These are phyloP conservation scores for Rhodeus uyekii DNA, from an alignment of 2,797 vertebrate genomes.

Conservation along the genomic window DNA sequence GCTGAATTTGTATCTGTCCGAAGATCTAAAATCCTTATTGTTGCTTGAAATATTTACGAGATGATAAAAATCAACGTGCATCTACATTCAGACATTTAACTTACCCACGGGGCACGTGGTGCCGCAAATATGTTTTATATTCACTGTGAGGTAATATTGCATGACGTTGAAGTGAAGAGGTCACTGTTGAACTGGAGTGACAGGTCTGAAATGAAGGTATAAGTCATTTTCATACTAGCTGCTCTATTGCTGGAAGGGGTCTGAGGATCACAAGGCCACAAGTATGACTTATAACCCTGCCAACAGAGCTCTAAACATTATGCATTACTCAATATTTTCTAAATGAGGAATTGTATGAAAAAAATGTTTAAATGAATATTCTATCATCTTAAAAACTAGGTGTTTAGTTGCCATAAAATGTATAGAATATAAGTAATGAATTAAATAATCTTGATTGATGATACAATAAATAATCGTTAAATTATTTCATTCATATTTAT, in stretches of 20 bases:
- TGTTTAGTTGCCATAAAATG: neutral
- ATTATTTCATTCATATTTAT: neutral
- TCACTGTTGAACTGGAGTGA: slow-evolving; percentile 78
- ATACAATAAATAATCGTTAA: neutral
- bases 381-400: neutral
- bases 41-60: neutral
- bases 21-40: neutral
- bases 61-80: slow-evolving; percentile 16
- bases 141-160: slow-evolving; percentile 63
- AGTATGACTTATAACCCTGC: slow-evolving; percentile 8
- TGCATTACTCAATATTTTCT: slow-evolving; percentile 7
- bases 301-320: neutral
- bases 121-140: slow-evolving; percentile 76
- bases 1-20: neutral
- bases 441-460: neutral
- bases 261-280: slow-evolving; percentile 33
- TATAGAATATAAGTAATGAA: neutral
- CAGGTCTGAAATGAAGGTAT: slow-evolving; percentile 81
- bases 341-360: neutral
- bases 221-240: slow-evolving; percentile 75
- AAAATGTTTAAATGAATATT: neutral
- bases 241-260: slow-evolving; percentile 37
- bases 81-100: slow-evolving; percentile 17
- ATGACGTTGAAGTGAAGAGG: slow-evolving; percentile 73
- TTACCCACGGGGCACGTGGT: slow-evolving; percentile 55